Evolutionary conservation across 35 echinoderm and acorn worm genomes (phyloP).

Genomic region (Acanthaster planci): DNA sequence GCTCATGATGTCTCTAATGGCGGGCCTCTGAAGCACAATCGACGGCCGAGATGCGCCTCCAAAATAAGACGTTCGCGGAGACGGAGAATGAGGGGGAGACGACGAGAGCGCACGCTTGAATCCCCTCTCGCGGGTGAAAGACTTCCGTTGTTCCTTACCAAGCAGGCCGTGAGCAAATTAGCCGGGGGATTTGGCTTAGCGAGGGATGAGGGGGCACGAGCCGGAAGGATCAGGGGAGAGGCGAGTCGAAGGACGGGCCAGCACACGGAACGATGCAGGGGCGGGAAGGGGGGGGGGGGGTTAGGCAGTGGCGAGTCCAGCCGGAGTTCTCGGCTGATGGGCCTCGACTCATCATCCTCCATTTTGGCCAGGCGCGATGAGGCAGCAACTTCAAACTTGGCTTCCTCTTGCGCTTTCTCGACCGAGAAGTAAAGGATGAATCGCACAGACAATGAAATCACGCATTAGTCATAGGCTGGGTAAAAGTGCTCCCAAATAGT

Average conservation of each 20-base stretch:
- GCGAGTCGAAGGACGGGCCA: neutral
- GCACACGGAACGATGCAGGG: neutral
- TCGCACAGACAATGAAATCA: no score
- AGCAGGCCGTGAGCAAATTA: constrained; percentile 15
- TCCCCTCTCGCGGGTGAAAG: neutral
- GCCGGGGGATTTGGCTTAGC: constrained; percentile 14
- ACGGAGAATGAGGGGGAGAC: neutral
- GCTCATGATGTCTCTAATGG: constrained; percentile 17
- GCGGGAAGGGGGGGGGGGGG: neutral
- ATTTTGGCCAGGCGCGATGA: neutral
- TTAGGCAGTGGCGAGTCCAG: neutral
- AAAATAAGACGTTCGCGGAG: constrained; percentile 9
- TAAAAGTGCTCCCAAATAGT: no score
- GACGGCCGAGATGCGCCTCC: neutral
- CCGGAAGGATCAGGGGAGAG: neutral
- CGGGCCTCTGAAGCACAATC: no score
- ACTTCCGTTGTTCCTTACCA: constrained; percentile 31
- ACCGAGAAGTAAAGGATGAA: no score
- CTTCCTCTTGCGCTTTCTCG: neutral
- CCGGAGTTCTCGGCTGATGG: neutral
- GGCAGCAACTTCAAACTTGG: neutral
- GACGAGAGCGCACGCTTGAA: neutral
- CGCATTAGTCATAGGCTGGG: no score
- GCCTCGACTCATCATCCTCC: neutral
- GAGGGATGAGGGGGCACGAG: constrained; percentile 14